Conservation (phyloP, 1,140 invertebrate genomes). For the Dolichoris vasculosae region DNA sequence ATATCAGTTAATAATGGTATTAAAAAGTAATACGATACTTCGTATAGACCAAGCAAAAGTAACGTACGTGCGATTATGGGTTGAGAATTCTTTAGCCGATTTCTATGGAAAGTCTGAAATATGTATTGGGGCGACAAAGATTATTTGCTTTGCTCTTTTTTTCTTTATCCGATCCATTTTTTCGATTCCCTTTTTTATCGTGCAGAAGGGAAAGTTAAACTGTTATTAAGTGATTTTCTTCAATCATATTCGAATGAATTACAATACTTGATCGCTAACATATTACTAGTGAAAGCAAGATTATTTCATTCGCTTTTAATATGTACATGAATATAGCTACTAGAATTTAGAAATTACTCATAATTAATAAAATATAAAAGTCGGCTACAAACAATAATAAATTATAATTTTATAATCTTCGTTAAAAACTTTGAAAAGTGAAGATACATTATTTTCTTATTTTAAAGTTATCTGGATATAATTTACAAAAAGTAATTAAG, state of each 20-base stretch:
- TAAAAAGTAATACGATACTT: background rate
- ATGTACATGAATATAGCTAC: background rate
- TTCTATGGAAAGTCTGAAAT: constrained; percentile 49
- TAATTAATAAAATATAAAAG: too few relatives aligned
- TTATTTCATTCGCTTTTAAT: background rate
- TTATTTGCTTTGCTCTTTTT: constrained; percentile 38
- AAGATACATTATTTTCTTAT: too few relatives aligned
- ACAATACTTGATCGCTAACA: background rate
- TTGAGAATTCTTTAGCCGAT: constrained; percentile 25
- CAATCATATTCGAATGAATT: background rate
- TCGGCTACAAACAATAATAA: too few relatives aligned
- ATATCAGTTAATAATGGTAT: background rate
- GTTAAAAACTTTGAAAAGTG: too few relatives aligned
- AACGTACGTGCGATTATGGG: constrained; percentile 47
- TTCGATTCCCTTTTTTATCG: constrained; percentile 35
- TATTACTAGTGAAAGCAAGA: constrained; percentile 26
- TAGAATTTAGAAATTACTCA: too few relatives aligned
- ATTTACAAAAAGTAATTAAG: background rate
- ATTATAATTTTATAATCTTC: too few relatives aligned
- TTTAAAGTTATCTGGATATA: too few relatives aligned
- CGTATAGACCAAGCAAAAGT: background rate
- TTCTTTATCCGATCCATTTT: constrained; percentile 39
- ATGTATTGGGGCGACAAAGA: constrained; percentile 31
- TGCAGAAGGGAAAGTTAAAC: constrained; percentile 10
- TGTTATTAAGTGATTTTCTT: constrained; percentile 46